Evolutionary conservation across 2,888 invertebrate species (phyloP).

Genomic region (Dione vanillae): DNA sequence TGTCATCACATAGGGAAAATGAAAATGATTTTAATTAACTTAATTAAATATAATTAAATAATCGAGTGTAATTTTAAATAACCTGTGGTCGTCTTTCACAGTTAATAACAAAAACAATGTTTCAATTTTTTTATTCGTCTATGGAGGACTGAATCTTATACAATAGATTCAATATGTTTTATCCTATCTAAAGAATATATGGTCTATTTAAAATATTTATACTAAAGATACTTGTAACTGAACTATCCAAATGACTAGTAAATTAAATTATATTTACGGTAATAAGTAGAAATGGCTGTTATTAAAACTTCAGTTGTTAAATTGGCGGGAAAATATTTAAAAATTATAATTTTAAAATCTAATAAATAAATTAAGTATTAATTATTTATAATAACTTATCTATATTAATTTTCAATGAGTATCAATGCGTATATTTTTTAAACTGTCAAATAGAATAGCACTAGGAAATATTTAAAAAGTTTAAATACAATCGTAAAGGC

Average conservation of each 20-base stretch:
- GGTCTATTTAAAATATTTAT: constrained; percentile 25
- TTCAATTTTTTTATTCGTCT: constrained; percentile 2
- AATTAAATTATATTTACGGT: neutral
- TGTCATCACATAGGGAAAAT: no score
- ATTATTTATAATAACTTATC: neutral
- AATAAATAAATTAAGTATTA: neutral
- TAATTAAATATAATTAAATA: no score
- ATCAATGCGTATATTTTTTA: constrained; percentile 6
- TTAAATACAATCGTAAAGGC: constrained; percentile 23
- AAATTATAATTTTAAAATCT: neutral
- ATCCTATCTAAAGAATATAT: constrained; percentile 30
- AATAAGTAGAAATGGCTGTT: neutral
- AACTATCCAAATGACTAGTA: neutral
- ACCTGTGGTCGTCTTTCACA: no score
- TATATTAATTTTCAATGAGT: constrained; percentile 11
- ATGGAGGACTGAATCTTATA: constrained; percentile 21
- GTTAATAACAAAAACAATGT: neutral
- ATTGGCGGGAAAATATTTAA: neutral
- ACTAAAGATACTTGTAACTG: constrained; percentile 7
- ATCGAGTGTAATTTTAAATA: neutral
- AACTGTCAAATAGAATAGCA: constrained; percentile 1
- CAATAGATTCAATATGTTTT: constrained; percentile 23
- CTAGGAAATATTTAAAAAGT: constrained; percentile 9
- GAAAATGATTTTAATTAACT: no score
- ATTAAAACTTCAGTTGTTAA: neutral